Conservation (phyloP, 2,797 vertebrate genomes). For the Merluccius polli region DNA sequence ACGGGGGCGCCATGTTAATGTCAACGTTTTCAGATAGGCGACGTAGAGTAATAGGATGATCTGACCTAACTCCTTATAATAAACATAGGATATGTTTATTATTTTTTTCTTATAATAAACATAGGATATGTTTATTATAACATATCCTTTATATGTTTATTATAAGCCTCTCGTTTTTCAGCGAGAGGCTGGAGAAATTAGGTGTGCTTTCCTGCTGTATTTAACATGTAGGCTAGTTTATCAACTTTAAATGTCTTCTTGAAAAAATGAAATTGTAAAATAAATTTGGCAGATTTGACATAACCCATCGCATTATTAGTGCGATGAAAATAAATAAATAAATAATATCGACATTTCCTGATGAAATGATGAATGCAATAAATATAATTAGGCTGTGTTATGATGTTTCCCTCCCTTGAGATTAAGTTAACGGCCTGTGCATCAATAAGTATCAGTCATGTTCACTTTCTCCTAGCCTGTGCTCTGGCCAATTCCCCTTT, state of each 20-base stretch:
- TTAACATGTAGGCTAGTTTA: not conserved
- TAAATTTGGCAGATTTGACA: too few species aligned
- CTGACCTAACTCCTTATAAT: not conserved
- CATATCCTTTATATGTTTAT: too few species aligned
- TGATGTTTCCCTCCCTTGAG: slow-evolving; percentile 56
- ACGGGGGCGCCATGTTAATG: slow-evolving; percentile 35
- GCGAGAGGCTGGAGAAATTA: too few species aligned
- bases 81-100: not conserved
- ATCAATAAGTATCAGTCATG: slow-evolving; percentile 61
- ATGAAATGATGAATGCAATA: not conserved
- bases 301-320: too few species aligned
- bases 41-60: not conserved
- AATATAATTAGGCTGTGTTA: slow-evolving; percentile 49
- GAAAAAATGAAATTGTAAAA: too few species aligned
- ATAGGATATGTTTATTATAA: too few species aligned
- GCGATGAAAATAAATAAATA: not conserved
- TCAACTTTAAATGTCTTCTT: not conserved
- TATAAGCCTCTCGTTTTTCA: too few species aligned
- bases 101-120: too few species aligned
- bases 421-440: slow-evolving; percentile 45
- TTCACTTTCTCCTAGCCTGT: slow-evolving; percentile 45
- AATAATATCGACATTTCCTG: not conserved
- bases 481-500: slow-evolving; percentile 50
- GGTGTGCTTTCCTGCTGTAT: not conserved
- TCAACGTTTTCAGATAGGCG: not conserved